Percentiles rank a stretch among this genome's conserved stretches.
Conservation (phyloP, 2,113 vertebrate species). For the Sisor rabdophorus region DNA sequence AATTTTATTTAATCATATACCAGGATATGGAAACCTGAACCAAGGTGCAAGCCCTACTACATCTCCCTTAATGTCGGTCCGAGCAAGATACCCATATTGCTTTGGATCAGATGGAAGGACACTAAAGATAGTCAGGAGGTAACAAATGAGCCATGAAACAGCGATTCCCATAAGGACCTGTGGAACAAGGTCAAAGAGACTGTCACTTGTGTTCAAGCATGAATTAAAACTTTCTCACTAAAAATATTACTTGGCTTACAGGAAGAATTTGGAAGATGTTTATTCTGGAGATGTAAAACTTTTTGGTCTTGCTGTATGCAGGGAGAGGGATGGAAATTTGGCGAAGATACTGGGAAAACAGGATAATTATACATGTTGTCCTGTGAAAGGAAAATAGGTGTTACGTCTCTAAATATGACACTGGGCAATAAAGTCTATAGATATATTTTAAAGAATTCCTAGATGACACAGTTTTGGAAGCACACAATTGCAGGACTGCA, state of each 20-base stretch:
- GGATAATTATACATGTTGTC: constrained; percentile 82
- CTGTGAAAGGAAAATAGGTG: constrained; percentile 59
- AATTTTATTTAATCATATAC: constrained; percentile 58
- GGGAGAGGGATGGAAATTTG: constrained; percentile 77
- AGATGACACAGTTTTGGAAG: too few species aligned
- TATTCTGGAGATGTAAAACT: constrained; percentile 68
- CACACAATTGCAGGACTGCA: neutral
- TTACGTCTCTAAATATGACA: neutral
- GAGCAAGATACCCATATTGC: constrained; percentile 79
- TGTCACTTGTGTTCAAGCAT: neutral
- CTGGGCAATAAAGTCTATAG: too few species aligned
- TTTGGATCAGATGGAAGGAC: constrained; percentile 73
- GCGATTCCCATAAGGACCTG: constrained; percentile 89
- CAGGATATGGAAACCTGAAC: constrained; percentile 91
- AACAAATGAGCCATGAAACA: constrained; percentile 87
- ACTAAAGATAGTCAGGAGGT: constrained; percentile 74
- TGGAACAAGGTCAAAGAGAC: constrained; percentile 7
- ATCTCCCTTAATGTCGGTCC: constrained; percentile 80
- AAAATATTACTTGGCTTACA: constrained; percentile 63
- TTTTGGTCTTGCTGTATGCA: constrained; percentile 70
- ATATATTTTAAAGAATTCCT: too few species aligned
- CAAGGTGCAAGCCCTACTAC: constrained; percentile 80
- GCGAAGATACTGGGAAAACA: constrained; percentile 95
- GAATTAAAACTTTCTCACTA: neutral
- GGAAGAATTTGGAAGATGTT: constrained; percentile 92